Percentiles rank a stretch among this genome's conserved stretches.
These are phyloP conservation scores for Julus scanicus DNA, from an alignment of 2,888 invertebrate genomes.

Conservation along the genomic window DNA sequence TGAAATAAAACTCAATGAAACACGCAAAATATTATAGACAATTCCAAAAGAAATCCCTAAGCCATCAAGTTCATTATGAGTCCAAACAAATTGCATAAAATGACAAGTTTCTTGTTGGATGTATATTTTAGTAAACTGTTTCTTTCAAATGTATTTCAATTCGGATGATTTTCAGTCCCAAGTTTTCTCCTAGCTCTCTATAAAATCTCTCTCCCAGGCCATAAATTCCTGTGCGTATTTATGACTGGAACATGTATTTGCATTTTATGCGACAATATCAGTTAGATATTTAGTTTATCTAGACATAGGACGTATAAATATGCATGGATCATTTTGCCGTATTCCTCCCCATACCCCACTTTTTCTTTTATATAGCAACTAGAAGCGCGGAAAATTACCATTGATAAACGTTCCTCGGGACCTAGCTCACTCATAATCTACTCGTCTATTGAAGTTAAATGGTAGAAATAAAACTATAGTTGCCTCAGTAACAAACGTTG, in stretches of 20 bases:
- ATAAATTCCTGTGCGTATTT: constrained; percentile 36
- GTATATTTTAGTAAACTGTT: background rate
- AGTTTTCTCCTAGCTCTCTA: background rate
- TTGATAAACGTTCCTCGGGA: constrained; percentile 26
- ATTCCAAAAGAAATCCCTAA: background rate
- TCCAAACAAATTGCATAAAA: background rate
- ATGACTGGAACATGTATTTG: constrained; percentile 40
- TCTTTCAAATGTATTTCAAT: constrained; percentile 13
- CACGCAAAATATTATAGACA: background rate
- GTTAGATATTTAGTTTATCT: constrained; percentile 43
- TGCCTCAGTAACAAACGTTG: constrained; percentile 30
- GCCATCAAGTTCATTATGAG: constrained; percentile 11
- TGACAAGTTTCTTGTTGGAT: background rate
- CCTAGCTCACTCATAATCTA: constrained; percentile 40
- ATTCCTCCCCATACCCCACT: background rate
- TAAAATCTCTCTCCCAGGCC: background rate
- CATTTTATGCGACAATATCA: constrained; percentile 45
- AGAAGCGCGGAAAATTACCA: constrained; percentile 14
- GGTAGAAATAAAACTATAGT: constrained; percentile 43
- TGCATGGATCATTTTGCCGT: background rate
- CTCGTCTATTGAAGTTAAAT: constrained; percentile 41
- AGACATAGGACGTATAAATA: constrained; percentile 38
- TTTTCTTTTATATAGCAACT: background rate
- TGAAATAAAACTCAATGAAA: background rate
- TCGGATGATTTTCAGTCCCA: constrained; percentile 15